Percentiles rank a stretch among this genome's conserved stretches.
phyloP scores from a whole-genome alignment of 2,113 vertebrate species.

The Ptilonorhynchus violaceus region DNA sequence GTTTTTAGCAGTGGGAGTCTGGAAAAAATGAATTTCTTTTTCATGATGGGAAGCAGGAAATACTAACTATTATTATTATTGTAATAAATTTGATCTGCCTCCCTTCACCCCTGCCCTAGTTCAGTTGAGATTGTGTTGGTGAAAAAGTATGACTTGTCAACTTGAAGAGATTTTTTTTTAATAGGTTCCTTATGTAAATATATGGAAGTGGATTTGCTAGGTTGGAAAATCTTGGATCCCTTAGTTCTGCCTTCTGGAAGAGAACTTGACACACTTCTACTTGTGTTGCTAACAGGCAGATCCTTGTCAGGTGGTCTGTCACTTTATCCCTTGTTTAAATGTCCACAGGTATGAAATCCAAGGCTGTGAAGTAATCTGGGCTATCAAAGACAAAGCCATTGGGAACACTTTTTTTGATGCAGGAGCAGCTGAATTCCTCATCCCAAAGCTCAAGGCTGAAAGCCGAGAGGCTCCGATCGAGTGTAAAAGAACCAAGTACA shows the following conservation, averaged over 20 bases:
- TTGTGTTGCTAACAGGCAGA: background rate
- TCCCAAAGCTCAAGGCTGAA: constrained; percentile 78
- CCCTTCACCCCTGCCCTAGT: accelerated
- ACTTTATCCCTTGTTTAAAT: background rate
- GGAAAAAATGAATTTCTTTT: background rate
- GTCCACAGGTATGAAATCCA: constrained; percentile 82
- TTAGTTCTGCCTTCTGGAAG: background rate
- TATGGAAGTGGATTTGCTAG: background rate
- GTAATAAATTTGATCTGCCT: background rate
- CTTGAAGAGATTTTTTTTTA: background rate
- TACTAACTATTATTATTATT: background rate
- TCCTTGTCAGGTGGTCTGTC: background rate
- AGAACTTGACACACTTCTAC: background rate
- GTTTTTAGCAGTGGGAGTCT: background rate
- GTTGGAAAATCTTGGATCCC: background rate
- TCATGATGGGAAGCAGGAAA: background rate
- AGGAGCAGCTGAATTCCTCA: constrained; percentile 92
- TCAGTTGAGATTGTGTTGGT: background rate
- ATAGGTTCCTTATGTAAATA: background rate
- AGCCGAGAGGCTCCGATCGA: constrained; percentile 65
- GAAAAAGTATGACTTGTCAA: background rate
- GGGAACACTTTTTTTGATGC: constrained; percentile 96
- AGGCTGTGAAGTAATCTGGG: constrained; percentile 95
- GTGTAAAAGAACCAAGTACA: constrained; percentile 87
- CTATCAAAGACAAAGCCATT: constrained; percentile 93